Evolutionary conservation across 1,140 invertebrate genomes (phyloP).

Genomic region (Panulirus ornatus): DNA sequence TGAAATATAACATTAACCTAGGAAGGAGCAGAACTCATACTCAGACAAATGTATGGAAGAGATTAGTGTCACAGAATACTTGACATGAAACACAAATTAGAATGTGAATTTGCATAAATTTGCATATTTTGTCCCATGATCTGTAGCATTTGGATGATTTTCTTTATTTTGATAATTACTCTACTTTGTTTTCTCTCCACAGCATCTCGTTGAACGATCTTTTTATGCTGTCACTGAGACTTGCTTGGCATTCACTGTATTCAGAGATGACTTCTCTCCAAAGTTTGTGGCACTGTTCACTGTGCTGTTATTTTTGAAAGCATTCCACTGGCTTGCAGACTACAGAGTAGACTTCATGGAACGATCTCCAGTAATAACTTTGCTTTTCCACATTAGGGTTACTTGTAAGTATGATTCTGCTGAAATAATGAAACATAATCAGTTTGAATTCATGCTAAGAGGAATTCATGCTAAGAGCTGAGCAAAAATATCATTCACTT

Average conservation of each 20-base stretch:
- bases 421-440: neutral
- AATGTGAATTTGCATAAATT: too few species aligned
- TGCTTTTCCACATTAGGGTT: conserved; percentile 96
- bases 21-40: too few species aligned
- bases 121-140: neutral
- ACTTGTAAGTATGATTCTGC: conserved; percentile 82
- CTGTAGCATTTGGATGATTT: neutral
- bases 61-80: too few species aligned
- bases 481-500: too few species aligned
- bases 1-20: too few species aligned
- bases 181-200: conserved; percentile 76
- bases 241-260: conserved; percentile 98
- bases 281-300: conserved; percentile 99
- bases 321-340: conserved; percentile 99
- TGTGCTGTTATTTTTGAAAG: conserved; percentile 97
- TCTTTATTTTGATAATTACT: neutral
- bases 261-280: conserved; percentile 99
- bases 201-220: conserved; percentile 98
- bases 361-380: conserved; percentile 91
- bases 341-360: conserved; percentile 98
- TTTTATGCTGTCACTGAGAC: conserved; percentile 99
- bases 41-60: too few species aligned
- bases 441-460: neutral
- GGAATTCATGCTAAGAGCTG: too few species aligned
- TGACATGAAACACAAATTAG: too few species aligned